Conservation (phyloP, 53 echinoderm and acorn worm species). For the Zoroaster sp. region DNA sequence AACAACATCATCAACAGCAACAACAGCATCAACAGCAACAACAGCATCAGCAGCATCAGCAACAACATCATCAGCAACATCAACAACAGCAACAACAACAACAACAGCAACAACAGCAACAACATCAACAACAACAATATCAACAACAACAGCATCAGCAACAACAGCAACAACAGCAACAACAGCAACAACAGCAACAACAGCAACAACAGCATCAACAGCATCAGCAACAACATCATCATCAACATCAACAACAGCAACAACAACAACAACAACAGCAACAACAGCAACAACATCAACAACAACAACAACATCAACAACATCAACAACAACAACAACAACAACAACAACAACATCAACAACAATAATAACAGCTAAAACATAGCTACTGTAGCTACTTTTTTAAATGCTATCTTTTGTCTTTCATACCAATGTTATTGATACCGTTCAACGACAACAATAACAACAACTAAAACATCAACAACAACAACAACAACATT, state of each 20-base stretch:
- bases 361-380: not conserved
- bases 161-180: not conserved
- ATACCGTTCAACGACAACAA: not conserved
- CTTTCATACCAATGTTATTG: not conserved
- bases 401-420: no score
- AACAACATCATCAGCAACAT: not conserved
- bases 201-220: not conserved
- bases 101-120: not conserved
- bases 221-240: not conserved
- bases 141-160: not conserved
- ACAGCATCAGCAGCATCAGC: not conserved
- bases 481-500: not conserved
- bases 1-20: not conserved
- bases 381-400: not conserved
- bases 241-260: not conserved
- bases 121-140: not conserved
- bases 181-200: not conserved
- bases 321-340: not conserved
- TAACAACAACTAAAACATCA: not conserved
- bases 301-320: not conserved
- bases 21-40: not conserved
- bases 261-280: not conserved
- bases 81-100: not conserved
- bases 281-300: not conserved
- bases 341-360: not conserved